Evolutionary conservation across 2,888 invertebrate species (phyloP), one percentile per base, ranked within the genome.

Genomic region (Hypena proboscidalis): DNA sequence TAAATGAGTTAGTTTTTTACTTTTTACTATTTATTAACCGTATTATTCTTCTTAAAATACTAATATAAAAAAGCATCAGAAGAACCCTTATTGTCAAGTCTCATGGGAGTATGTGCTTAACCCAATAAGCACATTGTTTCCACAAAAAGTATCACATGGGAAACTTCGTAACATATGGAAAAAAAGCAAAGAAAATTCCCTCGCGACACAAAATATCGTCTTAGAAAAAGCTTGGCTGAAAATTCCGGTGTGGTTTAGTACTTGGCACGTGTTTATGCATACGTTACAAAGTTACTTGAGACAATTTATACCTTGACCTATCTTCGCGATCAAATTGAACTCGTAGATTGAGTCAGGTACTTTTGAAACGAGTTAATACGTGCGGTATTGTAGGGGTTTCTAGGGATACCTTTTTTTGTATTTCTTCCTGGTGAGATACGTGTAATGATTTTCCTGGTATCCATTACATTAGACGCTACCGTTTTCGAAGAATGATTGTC

Each of bases 341-440:
- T 27, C 27, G 30, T 39, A 32, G 19, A 43, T 29, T 32, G 39
- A 49, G 41, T 52, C 43, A 59, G 51, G 56, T 58, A 49, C 38
- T 29, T 44, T 14, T 13, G 8, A 44, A 54, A 44, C 26, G 46
- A 45, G 37, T 29, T 49, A 42, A 31, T 43, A 38, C 10, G 17
- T 32, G 13, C 45, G 39, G 46, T 41, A 46, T 51, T 39, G 47
- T 56, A 29, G 40, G 38, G 27, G 9, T 11, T 27, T 36, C 26
- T 14, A 11, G n/a, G 4, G 15, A 19, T 27, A 33, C 40, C 29
- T 35, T 44, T 41, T 55, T 54, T 30, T 41, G 56, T 43, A 56
- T 35, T 21, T 52, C 36, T 35, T 55, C 41, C 19, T 36, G 25
- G 58, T 41, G 41, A 58, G 51, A 47, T 56, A 56, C 54, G 60